Conservation (phyloP, 2,797 vertebrate species). For the Macropodus opercularis region DNA sequence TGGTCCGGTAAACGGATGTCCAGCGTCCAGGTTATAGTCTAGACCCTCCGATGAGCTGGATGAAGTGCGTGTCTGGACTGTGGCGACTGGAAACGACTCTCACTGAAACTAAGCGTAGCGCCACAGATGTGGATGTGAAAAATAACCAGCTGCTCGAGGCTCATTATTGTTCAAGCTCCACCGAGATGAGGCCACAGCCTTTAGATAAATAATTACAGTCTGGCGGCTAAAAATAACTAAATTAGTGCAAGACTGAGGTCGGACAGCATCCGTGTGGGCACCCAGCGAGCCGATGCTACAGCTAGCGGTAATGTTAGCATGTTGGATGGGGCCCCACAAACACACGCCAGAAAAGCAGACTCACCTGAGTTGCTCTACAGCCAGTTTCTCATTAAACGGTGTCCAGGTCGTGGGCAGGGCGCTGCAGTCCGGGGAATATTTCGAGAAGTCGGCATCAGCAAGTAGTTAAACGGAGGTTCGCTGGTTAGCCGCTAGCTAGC, state of each 20-base stretch:
- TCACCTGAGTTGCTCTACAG: constrained; percentile 47
- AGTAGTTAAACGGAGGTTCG: constrained; percentile 20
- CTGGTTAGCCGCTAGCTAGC: constrained; percentile 64
- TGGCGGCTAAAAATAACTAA: background rate
- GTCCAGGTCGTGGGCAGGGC: constrained; percentile 22
- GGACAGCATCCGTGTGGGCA: constrained; percentile 36
- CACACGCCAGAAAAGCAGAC: constrained; percentile 43
- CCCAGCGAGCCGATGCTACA: constrained; percentile 4
- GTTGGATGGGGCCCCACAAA: constrained; percentile 34
- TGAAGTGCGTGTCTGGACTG: background rate
- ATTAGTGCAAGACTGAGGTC: background rate
- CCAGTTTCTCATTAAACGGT: constrained; percentile 17
- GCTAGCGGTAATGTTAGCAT: constrained; percentile 67
- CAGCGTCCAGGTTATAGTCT: accelerated
- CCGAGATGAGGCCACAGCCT: accelerated
- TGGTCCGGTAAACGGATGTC: background rate
- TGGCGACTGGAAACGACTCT: background rate
- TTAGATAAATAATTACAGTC: accelerated
- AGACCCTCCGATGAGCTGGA: background rate
- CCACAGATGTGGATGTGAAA: constrained; percentile 37
- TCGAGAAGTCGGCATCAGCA: constrained; percentile 28
- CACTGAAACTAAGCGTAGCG: background rate
- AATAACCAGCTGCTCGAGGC: constrained; percentile 26
- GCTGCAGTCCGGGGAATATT: background rate
- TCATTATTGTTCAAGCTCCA: background rate